These are phyloP conservation scores for Egretta garzetta DNA, from an alignment of 2,113 vertebrate species.

Conservation along the genomic window DNA sequence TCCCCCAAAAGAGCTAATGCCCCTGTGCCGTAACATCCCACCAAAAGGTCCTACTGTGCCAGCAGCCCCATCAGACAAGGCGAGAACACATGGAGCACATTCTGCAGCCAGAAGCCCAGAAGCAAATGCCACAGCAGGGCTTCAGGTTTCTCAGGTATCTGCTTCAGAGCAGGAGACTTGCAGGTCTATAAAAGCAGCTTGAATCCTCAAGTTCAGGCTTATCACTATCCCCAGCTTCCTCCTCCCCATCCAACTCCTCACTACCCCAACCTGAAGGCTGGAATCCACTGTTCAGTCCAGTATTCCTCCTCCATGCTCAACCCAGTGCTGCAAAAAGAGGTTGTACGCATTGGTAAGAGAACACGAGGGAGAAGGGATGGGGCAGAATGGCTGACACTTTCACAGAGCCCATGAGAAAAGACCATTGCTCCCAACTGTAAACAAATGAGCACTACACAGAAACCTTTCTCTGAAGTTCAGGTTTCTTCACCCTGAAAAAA, in stretches of 20 bases:
- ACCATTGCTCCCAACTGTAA: not conserved
- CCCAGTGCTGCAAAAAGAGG: not conserved
- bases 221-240: not conserved
- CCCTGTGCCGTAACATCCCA: not conserved
- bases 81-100: not conserved
- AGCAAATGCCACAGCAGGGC: not conserved
- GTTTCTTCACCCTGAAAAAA: not conserved
- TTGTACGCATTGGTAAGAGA: not conserved
- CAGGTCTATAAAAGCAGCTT: not conserved
- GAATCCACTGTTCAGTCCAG: not conserved
- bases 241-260: fast-evolving
- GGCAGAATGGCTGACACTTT: not conserved
- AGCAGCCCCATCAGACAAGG: not conserved
- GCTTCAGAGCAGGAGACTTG: not conserved
- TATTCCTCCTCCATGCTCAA: not conserved
- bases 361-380: not conserved
- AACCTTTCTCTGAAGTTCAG: not conserved
- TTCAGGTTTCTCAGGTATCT: not conserved
- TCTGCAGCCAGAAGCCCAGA: not conserved
- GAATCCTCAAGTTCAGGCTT: not conserved
- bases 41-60: not conserved
- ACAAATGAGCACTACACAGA: not conserved
- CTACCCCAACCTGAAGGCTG: not conserved
- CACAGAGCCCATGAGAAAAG: not conserved
- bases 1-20: not conserved